These are phyloP conservation scores for Morpho helenor DNA, from an alignment of 2,888 invertebrate genomes.

Conservation along the genomic window DNA sequence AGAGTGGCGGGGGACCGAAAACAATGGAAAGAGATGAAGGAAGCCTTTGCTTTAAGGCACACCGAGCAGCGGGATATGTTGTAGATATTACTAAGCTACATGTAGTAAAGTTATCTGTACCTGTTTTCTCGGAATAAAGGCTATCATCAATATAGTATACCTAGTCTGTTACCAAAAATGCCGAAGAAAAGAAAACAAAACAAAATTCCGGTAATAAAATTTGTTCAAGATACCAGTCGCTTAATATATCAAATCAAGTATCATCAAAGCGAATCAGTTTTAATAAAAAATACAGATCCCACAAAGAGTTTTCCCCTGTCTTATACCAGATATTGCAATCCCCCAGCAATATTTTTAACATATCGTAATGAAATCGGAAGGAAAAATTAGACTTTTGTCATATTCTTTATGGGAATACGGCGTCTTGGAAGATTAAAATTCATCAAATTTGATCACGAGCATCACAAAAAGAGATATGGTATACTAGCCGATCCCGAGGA, in stretches of 20 bases:
- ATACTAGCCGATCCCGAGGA: no score
- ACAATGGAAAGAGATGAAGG: no score
- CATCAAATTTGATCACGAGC: not conserved
- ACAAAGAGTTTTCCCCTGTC: slow-evolving; percentile 5
- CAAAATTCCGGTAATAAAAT: not conserved
- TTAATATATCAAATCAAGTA: slow-evolving; percentile 21
- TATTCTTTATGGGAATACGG: slow-evolving; percentile 14
- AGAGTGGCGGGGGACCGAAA: no score
- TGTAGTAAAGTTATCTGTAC: no score
- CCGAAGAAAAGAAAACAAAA: no score
- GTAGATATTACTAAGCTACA: no score
- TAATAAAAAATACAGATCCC: slow-evolving; percentile 13
- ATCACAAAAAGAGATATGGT: no score
- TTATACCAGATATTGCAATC: not conserved
- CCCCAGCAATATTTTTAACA: slow-evolving; percentile 25
- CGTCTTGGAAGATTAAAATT: slow-evolving; percentile 6
- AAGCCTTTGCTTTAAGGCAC: no score
- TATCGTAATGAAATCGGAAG: slow-evolving; percentile 66
- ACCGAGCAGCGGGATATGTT: no score
- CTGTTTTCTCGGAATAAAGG: no score
- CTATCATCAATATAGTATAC: no score
- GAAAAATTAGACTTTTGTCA: slow-evolving; percentile 21
- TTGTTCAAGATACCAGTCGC: slow-evolving; percentile 5
- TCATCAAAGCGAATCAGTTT: slow-evolving; percentile 21
- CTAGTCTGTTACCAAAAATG: no score